phyloP scores from a whole-genome alignment of 2,797 vertebrate genomes.

The Octomys mimax region DNA sequence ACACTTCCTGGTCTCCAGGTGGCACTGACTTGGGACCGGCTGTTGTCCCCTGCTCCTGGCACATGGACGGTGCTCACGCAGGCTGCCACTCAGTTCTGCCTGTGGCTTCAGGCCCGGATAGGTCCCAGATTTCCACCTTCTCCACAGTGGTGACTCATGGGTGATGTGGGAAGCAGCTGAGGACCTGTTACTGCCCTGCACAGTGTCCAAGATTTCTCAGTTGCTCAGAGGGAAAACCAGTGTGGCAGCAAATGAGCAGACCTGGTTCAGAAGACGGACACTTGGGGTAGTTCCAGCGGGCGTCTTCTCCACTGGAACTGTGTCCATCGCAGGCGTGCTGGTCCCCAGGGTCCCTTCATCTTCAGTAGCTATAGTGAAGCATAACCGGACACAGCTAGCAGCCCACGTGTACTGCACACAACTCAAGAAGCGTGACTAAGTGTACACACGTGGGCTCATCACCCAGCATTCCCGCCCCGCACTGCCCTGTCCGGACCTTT shows the following conservation, averaged over 20 bases:
- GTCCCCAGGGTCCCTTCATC: neutral
- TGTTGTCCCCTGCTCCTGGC: neutral
- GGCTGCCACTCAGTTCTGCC: neutral
- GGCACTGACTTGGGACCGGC: neutral
- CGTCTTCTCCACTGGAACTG: constrained; percentile 5
- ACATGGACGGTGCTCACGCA: neutral
- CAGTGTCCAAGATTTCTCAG: constrained; percentile 53
- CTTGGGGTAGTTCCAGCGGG: neutral
- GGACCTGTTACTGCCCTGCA: constrained; percentile 52
- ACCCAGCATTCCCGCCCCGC: neutral
- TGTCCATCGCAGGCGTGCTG: neutral
- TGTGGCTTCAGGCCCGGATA: neutral
- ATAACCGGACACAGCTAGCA: neutral
- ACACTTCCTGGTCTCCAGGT: neutral
- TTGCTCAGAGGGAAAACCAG: constrained; percentile 61
- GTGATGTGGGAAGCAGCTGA: constrained; percentile 12
- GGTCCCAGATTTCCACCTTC: neutral
- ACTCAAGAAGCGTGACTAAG: neutral
- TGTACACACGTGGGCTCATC: neutral
- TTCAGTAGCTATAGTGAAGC: neutral
- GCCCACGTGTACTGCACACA: neutral
- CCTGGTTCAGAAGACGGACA: constrained; percentile 47
- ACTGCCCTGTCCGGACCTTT: neutral
- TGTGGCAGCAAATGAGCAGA: constrained; percentile 67
- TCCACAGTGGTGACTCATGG: neutral